These are phyloP conservation scores for Polyodon spathula DNA, from an alignment of 2,113 vertebrate species.

Conservation along the genomic window DNA sequence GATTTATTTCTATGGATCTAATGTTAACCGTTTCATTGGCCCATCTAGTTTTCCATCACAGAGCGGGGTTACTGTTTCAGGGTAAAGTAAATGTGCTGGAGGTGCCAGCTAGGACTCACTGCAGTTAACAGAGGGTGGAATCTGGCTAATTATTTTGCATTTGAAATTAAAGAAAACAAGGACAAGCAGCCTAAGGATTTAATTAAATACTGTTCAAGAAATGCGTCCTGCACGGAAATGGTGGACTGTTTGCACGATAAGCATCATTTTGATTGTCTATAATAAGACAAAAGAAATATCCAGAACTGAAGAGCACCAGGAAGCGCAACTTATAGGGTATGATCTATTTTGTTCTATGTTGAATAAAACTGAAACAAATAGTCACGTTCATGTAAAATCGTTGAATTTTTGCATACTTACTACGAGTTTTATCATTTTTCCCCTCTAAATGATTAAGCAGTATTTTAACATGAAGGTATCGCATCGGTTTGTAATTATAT, in stretches of 20 bases:
- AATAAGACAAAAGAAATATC: constrained; percentile 73
- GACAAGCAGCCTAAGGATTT: constrained; percentile 6
- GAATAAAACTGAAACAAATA: neutral
- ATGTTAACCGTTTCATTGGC: constrained; percentile 20
- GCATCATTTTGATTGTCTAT: constrained; percentile 76
- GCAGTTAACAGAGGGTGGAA: constrained; percentile 7
- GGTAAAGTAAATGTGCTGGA: constrained; percentile 21
- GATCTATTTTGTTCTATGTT: constrained; percentile 14
- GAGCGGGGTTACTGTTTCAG: constrained; percentile 13
- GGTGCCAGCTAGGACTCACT: constrained; percentile 20
- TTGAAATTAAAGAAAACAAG: constrained; percentile 3
- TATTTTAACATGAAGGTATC: too few species aligned
- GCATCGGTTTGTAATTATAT: too few species aligned
- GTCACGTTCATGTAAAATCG: neutral
- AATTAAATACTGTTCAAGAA: constrained; percentile 30
- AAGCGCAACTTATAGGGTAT: constrained; percentile 61
- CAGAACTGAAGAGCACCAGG: constrained; percentile 65
- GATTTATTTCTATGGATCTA: constrained; percentile 19
- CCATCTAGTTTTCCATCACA: constrained; percentile 19
- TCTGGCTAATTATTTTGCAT: constrained; percentile 13
- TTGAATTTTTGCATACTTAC: too few species aligned
- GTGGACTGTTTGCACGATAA: constrained; percentile 76
- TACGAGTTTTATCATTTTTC: too few species aligned
- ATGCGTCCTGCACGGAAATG: constrained; percentile 73
- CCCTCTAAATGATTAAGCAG: too few species aligned